These are phyloP conservation scores for Leptopilina clavipes DNA, from an alignment of 1,140 invertebrate species.

Conservation along the genomic window DNA sequence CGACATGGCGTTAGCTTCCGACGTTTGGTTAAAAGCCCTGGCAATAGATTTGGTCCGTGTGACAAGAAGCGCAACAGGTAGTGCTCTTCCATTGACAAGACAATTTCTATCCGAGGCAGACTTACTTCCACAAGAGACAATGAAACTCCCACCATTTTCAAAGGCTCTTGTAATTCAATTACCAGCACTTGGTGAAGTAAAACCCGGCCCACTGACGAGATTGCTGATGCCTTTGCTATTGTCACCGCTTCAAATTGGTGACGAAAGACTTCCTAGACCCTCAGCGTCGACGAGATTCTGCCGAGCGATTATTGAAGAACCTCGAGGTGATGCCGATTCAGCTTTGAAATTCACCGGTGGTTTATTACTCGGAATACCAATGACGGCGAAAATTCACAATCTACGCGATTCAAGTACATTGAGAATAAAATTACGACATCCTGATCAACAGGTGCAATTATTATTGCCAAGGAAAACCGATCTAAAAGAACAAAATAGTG, in stretches of 20 bases:
- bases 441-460: slow-evolving; percentile 91
- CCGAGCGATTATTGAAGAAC: slow-evolving; percentile 88
- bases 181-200: slow-evolving; percentile 85
- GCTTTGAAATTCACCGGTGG: slow-evolving; percentile 96
- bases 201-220: slow-evolving; percentile 88
- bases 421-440: slow-evolving; percentile 91
- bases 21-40: slow-evolving; percentile 88
- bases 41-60: slow-evolving; percentile 88
- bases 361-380: slow-evolving; percentile 87
- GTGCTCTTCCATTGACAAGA: slow-evolving; percentile 79
- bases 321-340: slow-evolving; percentile 87
- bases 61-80: slow-evolving; percentile 79
- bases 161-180: slow-evolving; percentile 86
- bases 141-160: slow-evolving; percentile 80
- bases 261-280: slow-evolving; percentile 72
- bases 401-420: slow-evolving; percentile 83
- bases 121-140: slow-evolving; percentile 70
- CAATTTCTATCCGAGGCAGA: slow-evolving; percentile 80
- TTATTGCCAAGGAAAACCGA: slow-evolving; percentile 85
- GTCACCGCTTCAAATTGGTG: slow-evolving; percentile 61
- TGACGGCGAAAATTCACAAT: slow-evolving; percentile 91
- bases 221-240: slow-evolving; percentile 87
- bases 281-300: slow-evolving; percentile 74
- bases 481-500: slow-evolving; percentile 75
- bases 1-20: slow-evolving; percentile 86